Percentiles rank a stretch among this genome's conserved stretches.
These are phyloP conservation scores for Smittia sp. DNA, from an alignment of 2,888 invertebrate genomes.

Conservation along the genomic window DNA sequence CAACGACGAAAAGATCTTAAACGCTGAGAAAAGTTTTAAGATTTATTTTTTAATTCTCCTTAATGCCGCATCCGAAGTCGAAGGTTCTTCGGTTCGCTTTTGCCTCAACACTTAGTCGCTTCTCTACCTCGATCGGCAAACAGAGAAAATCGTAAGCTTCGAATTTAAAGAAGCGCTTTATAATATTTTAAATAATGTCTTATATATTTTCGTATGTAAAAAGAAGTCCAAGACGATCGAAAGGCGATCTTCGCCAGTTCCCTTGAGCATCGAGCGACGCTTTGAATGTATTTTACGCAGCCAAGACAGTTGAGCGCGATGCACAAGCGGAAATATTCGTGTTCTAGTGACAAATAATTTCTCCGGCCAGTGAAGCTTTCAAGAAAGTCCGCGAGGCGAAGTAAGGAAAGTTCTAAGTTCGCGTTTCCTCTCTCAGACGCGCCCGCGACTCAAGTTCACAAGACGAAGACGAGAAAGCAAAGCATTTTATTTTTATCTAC, in stretches of 20 bases:
- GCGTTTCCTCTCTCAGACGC: neutral
- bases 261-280: neutral
- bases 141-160: neutral
- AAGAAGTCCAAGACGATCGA: slow-evolving; percentile 7
- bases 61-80: slow-evolving; percentile 13
- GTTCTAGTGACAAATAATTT: too few species aligned
- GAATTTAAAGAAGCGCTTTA: neutral
- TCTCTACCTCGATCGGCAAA: neutral
- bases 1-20: slow-evolving; percentile 2
- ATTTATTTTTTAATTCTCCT: slow-evolving; percentile 32
- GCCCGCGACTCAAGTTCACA: too few species aligned
- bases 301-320: neutral
- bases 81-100: neutral
- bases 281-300: slow-evolving; percentile 8
- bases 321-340: too few species aligned
- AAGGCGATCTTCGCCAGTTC: slow-evolving; percentile 9
- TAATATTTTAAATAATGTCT: slow-evolving; percentile 8
- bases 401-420: neutral
- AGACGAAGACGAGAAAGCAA: neutral
- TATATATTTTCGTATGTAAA: neutral
- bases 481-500: slow-evolving; percentile 13
- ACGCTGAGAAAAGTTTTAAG: slow-evolving; percentile 25
- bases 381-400: too few species aligned
- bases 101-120: neutral
- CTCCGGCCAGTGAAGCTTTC: too few species aligned